Conservation (phyloP, 2,797 vertebrate species). For the Ceryle rudis region DNA sequence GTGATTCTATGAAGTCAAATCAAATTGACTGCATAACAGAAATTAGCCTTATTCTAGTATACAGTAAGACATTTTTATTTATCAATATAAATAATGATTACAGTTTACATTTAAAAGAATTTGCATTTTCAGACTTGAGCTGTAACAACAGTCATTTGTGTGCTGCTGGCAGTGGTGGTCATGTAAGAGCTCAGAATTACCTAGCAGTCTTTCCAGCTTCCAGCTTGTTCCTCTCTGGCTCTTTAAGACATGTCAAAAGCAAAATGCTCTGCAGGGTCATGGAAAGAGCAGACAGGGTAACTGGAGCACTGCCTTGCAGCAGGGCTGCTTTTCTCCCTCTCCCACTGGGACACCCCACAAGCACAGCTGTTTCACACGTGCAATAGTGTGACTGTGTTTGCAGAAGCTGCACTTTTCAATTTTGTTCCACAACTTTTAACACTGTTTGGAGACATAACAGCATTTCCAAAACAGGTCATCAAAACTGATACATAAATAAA, state of each 20-base stretch:
- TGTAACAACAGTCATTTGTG: neutral
- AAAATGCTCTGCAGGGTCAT: neutral
- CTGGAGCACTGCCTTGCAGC: neutral
- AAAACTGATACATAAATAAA: neutral
- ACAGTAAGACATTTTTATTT: neutral
- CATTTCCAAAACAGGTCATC: neutral
- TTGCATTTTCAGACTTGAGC: neutral
- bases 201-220: neutral
- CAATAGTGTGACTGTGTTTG: accelerated
- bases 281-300: neutral
- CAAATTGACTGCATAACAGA: neutral
- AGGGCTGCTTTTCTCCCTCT: neutral
- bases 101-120: neutral
- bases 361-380: neutral
- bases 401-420: neutral
- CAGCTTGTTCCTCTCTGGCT: neutral
- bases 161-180: neutral
- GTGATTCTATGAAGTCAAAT: neutral
- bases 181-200: neutral
- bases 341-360: accelerated
- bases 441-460: neutral
- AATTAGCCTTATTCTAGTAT: neutral
- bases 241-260: neutral
- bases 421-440: neutral
- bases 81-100: neutral